phyloP scores from a whole-genome alignment of 2,888 invertebrate species.

The Criorhina ranunculi region DNA sequence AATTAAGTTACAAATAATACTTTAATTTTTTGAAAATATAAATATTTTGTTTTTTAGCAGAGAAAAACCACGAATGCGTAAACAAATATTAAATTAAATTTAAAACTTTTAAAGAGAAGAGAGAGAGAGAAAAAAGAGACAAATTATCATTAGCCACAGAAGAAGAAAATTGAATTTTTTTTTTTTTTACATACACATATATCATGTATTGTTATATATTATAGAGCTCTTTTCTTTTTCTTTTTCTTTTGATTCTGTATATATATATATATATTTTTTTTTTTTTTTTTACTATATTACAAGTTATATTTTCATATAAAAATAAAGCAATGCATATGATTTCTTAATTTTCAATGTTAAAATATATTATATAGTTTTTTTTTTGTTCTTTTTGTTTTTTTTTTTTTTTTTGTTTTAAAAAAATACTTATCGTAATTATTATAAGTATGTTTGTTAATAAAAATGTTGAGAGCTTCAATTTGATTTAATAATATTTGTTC shows the following conservation, averaged over 20 bases:
- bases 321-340: slow-evolving; percentile 75
- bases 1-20: slow-evolving; percentile 72
- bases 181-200: slow-evolving; percentile 45
- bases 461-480: slow-evolving; percentile 66
- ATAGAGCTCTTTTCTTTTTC: slow-evolving; percentile 59
- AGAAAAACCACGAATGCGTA: slow-evolving; percentile 75
- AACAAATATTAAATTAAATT: slow-evolving; percentile 67
- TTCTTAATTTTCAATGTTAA: slow-evolving; percentile 73
- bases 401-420: slow-evolving; percentile 18
- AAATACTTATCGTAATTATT: slow-evolving; percentile 61
- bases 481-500: slow-evolving; percentile 25
- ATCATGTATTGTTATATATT: slow-evolving; percentile 57
- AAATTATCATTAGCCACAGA: slow-evolving; percentile 68
- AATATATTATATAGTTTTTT: slow-evolving; percentile 66
- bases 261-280: slow-evolving; percentile 47
- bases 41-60: slow-evolving; percentile 68
- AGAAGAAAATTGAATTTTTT: slow-evolving; percentile 35
- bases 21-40: slow-evolving; percentile 72
- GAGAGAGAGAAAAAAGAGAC: slow-evolving; percentile 1
- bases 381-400: not conserved
- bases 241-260: slow-evolving; percentile 53
- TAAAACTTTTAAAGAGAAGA: slow-evolving; percentile 45
- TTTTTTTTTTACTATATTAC: slow-evolving; percentile 66
- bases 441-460: slow-evolving; percentile 71
- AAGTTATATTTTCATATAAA: slow-evolving; percentile 71